Evolutionary conservation across 35 echinoderm and acorn worm species (phyloP), one percentile per base, ranked within the genome.

Genomic region (Antedon bifida): DNA sequence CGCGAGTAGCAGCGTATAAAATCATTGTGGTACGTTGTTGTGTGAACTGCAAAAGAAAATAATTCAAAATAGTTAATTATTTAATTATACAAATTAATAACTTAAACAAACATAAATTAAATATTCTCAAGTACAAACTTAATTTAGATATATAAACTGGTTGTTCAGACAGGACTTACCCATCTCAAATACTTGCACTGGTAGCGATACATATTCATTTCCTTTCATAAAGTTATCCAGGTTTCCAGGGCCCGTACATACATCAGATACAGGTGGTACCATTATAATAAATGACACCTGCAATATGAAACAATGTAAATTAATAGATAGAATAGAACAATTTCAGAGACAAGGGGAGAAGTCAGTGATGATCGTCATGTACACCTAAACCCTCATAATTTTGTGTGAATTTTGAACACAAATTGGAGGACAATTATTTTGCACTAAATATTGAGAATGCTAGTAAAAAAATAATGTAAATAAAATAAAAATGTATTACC

Each of bases 171-270:
- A n/a, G 4, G n/a, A 93, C 90, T 99, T 34, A 99, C 95, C 86
- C 79, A 99, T 92, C 82, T 92, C 95, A 93, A 99, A 99, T 35
- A 99, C 88, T 44, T 85, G 88, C 11, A 99, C 88, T 3, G 91
- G 91, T 12, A 99, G 83, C 0, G 90, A 89, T 5, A 91, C 92
- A 80, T 88, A 92, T 34, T 99, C 95, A 46, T 83, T 90, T 34
- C 88, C 89, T 36, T 81, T 44, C 45, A 90, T 84, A 23, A 64
- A 64, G 88, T 88, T 90, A 86, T 93, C 91, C 8, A 83, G 85
- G 39, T 88, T 89, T 2, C 95, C 95, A 7, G 95, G 95, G 13
- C 90, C 95, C 30, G 89, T 88, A 79, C 95, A 99, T 23, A 99
- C 95, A 86, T 92, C 89, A 77, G 88, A 88, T 73, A 88, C 74